Base-by-base conservation (phyloP, 2,113 vertebrate genomes). In the Fregetta grallaria region DNA sequence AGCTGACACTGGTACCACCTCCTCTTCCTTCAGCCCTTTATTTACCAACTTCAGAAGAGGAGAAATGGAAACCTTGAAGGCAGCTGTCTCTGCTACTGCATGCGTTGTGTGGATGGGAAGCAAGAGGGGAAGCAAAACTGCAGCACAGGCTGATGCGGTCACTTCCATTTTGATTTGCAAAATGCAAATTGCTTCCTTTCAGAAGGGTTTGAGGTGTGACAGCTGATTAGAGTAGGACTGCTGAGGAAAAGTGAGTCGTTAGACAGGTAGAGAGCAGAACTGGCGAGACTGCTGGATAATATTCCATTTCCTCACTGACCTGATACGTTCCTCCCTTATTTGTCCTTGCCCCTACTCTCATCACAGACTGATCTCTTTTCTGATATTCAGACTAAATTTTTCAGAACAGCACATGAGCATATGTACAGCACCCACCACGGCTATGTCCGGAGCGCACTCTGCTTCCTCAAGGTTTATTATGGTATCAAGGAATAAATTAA, bases 51-150 rank as follows among this genome's bases (percentile, higher is more conserved):
- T 32, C 50, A 19, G 30, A 47, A 32, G 52, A 66, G 65, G 32
- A 88, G 75, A 72, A 83, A 76, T 10, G 25, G 66, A 77, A 84
- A 71, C 23, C 29, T 45, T 67, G 18, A 9, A 23, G 34, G 38
- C 44, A 71, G 58, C 62, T 47, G 25, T 4, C n/a, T 59, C 20
- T 66, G 22, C 61, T 50, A 7, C 38, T 45, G 65, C 62, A 5
- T 0, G 36, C 1, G 1, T 15, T 7, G 50, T 15, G 34, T 30
- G 52, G 52, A 49, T 40, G 59, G 34, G 79, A 83, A 84, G 63
- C 55, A 66, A 82, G 62, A 96, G 66, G 52, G 50, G 52, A 95
- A 92, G 78, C 26, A 86, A 15, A 94, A 58, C 14, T 76, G 53
- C 66, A 94, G 65, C 63, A 22, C 34, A 29, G 30, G 59, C 87